phyloP scores from a whole-genome alignment of 2,113 vertebrate genomes.

The Alexandromys fortis region DNA sequence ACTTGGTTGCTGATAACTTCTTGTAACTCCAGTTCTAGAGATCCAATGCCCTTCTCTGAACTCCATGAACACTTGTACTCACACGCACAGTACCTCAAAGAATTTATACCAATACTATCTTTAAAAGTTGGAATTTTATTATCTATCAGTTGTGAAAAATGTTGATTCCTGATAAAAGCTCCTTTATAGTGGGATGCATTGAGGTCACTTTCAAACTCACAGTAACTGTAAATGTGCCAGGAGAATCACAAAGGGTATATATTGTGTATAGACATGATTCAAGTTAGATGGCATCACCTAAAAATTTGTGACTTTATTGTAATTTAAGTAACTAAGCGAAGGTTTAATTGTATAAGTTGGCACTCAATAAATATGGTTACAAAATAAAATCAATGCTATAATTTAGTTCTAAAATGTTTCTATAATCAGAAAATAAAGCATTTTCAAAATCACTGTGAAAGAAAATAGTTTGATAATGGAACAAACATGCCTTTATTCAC shows the following conservation, averaged over 20 bases:
- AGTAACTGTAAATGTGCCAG: not conserved
- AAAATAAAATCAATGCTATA: slow-evolving; percentile 54
- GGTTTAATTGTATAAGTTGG: not conserved
- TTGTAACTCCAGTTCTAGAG: not conserved
- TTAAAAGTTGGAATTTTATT: slow-evolving; percentile 43
- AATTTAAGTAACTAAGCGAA: slow-evolving; percentile 35
- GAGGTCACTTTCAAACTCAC: slow-evolving; percentile 50
- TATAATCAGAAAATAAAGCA: not conserved
- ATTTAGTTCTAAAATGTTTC: slow-evolving; percentile 44
- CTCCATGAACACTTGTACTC: not conserved
- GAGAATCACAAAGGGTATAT: slow-evolving; percentile 37
- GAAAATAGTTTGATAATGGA: not conserved
- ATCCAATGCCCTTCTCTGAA: too few species aligned
- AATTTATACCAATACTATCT: not conserved
- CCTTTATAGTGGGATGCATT: slow-evolving; percentile 30
- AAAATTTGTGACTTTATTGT: slow-evolving; percentile 67
- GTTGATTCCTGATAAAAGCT: slow-evolving; percentile 14
- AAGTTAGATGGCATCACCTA: slow-evolving; percentile 54
- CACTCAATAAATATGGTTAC: slow-evolving; percentile 33
- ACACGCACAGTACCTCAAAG: not conserved
- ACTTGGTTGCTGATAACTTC: not conserved
- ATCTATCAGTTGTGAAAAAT: slow-evolving; percentile 14
- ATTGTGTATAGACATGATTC: slow-evolving; percentile 38
- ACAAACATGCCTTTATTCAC: not conserved
- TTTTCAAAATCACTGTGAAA: slow-evolving; percentile 13